Evolutionary conservation across 2,888 invertebrate species (phyloP).

Genomic region (Sminthurinus aureus): DNA sequence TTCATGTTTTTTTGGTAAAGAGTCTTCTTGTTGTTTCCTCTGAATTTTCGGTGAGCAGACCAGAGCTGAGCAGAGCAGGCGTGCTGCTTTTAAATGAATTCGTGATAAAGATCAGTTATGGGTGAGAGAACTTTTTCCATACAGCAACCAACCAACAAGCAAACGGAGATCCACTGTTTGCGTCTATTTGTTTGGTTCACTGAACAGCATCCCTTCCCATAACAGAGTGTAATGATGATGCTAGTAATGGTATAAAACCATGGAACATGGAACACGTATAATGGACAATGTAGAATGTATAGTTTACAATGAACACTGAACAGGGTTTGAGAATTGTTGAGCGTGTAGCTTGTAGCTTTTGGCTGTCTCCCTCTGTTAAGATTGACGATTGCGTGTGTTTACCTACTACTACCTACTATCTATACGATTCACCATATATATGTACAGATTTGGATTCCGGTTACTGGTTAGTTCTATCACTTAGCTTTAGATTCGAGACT

Average conservation of each 20-base stretch:
- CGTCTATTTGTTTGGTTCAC: slow-evolving; percentile 27
- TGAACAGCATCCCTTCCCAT: slow-evolving; percentile 7
- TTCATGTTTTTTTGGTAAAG: not conserved
- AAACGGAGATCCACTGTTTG: slow-evolving; percentile 33
- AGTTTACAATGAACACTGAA: too few relatives aligned
- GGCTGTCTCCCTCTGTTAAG: not conserved
- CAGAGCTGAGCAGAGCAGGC: not conserved
- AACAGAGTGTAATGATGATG: not conserved
- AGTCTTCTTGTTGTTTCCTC: not conserved
- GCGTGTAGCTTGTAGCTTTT: not conserved
- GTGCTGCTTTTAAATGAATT: slow-evolving; percentile 33
- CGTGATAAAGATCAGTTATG: slow-evolving; percentile 40
- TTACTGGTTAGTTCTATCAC: not conserved
- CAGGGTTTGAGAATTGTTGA: not conserved
- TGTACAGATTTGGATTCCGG: not conserved
- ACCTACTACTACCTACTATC: not conserved
- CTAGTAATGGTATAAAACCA: too few relatives aligned
- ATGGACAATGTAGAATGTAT: too few relatives aligned
- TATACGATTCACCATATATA: too few relatives aligned
- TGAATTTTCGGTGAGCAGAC: not conserved
- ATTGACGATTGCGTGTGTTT: not conserved
- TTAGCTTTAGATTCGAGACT: not conserved
- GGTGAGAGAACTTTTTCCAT: slow-evolving; percentile 36
- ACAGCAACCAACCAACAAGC: not conserved
- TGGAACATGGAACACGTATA: too few relatives aligned